Conservation (phyloP, 37 sponge, comb jelly and placozoan species). For the Halichondria panicea region DNA sequence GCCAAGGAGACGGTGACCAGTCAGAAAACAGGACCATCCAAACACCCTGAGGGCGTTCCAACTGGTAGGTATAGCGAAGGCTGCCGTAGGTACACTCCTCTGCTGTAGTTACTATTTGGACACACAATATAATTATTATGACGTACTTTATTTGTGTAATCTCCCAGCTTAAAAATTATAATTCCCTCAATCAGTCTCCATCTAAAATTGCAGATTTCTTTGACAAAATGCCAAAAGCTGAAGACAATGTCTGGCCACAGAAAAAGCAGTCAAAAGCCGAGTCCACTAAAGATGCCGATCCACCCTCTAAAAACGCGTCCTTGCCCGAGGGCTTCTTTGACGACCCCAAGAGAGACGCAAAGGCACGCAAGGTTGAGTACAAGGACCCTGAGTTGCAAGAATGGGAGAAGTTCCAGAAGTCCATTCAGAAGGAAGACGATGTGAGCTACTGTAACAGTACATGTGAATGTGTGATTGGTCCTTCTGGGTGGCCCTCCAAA, state of each 20-base stretch:
- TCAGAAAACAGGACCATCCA: neutral
- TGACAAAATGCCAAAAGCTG: neutral
- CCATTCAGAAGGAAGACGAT: conserved; percentile 76
- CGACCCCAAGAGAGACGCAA: conserved; percentile 89
- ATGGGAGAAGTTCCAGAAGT: conserved; percentile 92
- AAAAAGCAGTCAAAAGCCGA: neutral
- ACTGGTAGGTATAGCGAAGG: neutral
- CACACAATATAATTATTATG: neutral
- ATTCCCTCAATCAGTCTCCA: too few relatives aligned
- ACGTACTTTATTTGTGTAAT: neutral
- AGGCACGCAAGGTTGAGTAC: conserved; percentile 86
- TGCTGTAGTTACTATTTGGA: neutral
- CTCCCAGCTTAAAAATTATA: too few relatives aligned
- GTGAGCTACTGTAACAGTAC: too few relatives aligned
- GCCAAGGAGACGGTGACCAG: conserved; percentile 7
- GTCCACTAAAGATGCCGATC: neutral
- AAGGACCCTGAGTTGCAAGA: conserved; percentile 73
- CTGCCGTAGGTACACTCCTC: neutral
- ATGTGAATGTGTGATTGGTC: too few relatives aligned
- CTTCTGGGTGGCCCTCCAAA: too few relatives aligned
- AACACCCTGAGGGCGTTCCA: neutral
- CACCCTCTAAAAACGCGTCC: neutral
- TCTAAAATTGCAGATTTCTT: too few relatives aligned
- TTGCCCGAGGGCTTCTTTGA: conserved; percentile 97
- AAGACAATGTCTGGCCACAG: neutral